Base-by-base conservation (phyloP, 2,888 invertebrate genomes). In the Drosophila quasianomalipes region DNA sequence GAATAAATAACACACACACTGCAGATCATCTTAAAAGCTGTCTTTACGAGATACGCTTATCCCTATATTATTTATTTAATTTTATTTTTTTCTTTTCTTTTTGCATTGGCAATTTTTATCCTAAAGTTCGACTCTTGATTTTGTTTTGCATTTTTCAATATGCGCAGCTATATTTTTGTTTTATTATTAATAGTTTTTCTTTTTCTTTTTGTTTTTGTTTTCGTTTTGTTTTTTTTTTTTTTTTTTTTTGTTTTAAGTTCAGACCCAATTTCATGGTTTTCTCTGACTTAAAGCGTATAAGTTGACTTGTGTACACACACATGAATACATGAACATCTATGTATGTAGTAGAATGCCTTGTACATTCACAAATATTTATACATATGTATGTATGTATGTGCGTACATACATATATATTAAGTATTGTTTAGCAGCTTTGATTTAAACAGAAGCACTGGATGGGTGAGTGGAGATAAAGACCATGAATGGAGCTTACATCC, bases 81-180 rank as follows among this genome's bases (percentile, higher is more conserved):
- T 49, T 30, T 26, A 26, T 14, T n/a, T 54, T 37, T 5, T 31
- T 10, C 10, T 12, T 44, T 41, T 52, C 10, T 12, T 44, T 41
- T 52, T 54, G 44, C 63, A 28, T 69, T 72, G 37, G 57, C 51
- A 76, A 61, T 69, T 74, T 58, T 41, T 58, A 78, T 75, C 63
- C 70, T 68, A 79, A 73, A 71, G 74, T 82, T 76, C 67, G 76
- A 79, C 67, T 83, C 69, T 78, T 70, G 64, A 62, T 73, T 75
- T 75, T 68, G 44, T 60, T 74, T 81, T 76, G 66, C 61, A 53
- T 75, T 60, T 70, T n/a, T 54, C 70, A 70, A 61, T 53, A 65
- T 66, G 52, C 60, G 58, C 70, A 64, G 64, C 74, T 76, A 65
- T 70, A 49, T 61, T n/a, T 28, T 37, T 65, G 49, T 63, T 52